Evolutionary conservation across 2,797 vertebrate species (phyloP).

Genomic region (Macropus fuliginosus): DNA sequence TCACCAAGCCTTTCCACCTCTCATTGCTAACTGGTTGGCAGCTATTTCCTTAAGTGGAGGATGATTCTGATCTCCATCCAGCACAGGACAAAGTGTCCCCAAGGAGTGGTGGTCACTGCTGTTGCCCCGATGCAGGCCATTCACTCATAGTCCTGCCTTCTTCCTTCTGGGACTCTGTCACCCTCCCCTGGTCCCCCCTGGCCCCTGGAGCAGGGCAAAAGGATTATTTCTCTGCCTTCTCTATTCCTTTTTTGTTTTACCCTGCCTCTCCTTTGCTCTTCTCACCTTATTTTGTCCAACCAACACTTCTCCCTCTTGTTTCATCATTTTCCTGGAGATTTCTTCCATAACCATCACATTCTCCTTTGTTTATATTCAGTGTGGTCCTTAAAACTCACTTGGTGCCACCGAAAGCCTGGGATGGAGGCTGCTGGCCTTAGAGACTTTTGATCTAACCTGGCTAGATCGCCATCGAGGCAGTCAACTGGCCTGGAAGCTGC

Average conservation of each 20-base stretch:
- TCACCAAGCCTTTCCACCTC: conserved; percentile 59
- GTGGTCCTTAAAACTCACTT: not conserved
- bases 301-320: not conserved
- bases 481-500: not conserved
- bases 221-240: too few relatives aligned
- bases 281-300: not conserved
- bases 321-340: not conserved
- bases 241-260: not conserved
- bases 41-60: not conserved
- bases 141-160: not conserved
- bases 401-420: not conserved
- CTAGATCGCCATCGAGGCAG: not conserved
- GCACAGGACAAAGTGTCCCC: not conserved
- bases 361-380: not conserved
- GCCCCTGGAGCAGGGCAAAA: not conserved
- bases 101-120: fast-evolving
- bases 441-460: too few relatives aligned
- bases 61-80: fast-evolving
- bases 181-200: not conserved
- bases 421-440: not conserved
- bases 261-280: not conserved
- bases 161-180: too few relatives aligned
- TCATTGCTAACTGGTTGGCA: not conserved
- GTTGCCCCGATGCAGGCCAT: too few relatives aligned
- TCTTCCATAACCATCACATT: not conserved